Evolutionary conservation across 2,113 vertebrate genomes (phyloP), one percentile per base, ranked within the genome.

Genomic region (Theristicus caerulescens): DNA sequence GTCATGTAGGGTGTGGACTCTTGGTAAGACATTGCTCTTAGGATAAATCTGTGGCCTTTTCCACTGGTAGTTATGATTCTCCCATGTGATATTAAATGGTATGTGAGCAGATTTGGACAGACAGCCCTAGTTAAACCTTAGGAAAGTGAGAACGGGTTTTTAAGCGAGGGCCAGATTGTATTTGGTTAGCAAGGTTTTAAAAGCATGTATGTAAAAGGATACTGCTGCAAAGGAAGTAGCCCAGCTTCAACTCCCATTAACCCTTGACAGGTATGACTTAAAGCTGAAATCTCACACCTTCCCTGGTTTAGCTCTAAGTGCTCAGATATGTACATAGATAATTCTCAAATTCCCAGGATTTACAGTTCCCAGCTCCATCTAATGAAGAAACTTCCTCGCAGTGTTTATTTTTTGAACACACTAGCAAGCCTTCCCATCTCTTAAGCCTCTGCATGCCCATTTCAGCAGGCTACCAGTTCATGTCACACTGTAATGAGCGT

Each of bases 241-340:
- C 78, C 78, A 59, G 84, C 84, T 93, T 71, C 91, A 70, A 69
- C 51, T 85, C 89, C 86, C 94, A 97, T 96, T 97, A 97, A 97
- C 96, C 97, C 96, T 81, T 97, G 95, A 93, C 95, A 97, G 94
- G 96, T 97, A 95, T 62, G 84, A 95, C 84, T 93, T 94, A 86
- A 81, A 88, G 91, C 91, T 95, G 97, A 96, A 97, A 97, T 86
- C 82, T 96, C 97, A 97, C 95, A 97, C 95, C 93, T 90, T 96
- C 71, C 46, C 71, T 58, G 78, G 40, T 94, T 90, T 94, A 95
- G 84, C 71, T 91, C 15, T 95, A 88, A 94, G 92, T 94, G 84
- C 91, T 96, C 77, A 79, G 83, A 93, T 92, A 94, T n/a, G 82
- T 88, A 91, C 74, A 49, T 27, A 95, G 96, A 94, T 90, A 96